Evolutionary conservation across 2,113 vertebrate genomes (phyloP), one percentile per base, ranked within the genome.

Genomic region (Leptosomus discolor): DNA sequence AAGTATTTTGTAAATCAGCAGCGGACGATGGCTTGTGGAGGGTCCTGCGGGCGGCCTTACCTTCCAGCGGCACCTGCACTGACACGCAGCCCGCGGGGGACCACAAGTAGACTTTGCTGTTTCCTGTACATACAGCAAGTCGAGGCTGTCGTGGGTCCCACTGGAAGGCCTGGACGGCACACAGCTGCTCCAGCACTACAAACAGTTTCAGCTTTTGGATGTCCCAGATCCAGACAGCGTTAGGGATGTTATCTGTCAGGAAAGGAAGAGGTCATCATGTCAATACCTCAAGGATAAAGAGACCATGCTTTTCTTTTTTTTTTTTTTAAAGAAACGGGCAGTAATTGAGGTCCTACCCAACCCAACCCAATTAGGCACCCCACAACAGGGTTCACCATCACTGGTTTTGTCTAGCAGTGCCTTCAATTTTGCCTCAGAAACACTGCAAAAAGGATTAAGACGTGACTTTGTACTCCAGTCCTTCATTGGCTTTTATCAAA

Each of bases 151-250:
- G 71, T 0, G 99, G 99, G 83, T 99, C 99, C 99, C 99, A 99
- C 97, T 98, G 98, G 96, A 99, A 99, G 22, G 94, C 95, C 14
- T 99, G 99, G 82, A 99, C 97, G 0, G 98, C 86, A 16, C 97
- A 95, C 29, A 98, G 98, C 94, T 99, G 99, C 95, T 99, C 99
- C 8, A 99, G 77, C 48, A 99, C 99, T 12, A 98, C 99, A 3
- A 94, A 97, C 56, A 99, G 98, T 26, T 97, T 97, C 98, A 99
- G 98, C 97, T 97, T 99, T 74, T 98, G 98, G 43, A 99, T 91
- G 93, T 99, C 99, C 99, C 99, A 99, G 93, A 99, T 97, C 99
- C 99, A 99, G 32, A 99, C 92, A 1, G 97, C 97, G 1, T 97
- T 98, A 34, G 99, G 98, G 95, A 99, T 97, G 85, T 98, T 99